These are phyloP conservation scores for Actinernus sp. DNA, from an alignment of 92 coral and sea anemone species.

Conservation along the genomic window DNA sequence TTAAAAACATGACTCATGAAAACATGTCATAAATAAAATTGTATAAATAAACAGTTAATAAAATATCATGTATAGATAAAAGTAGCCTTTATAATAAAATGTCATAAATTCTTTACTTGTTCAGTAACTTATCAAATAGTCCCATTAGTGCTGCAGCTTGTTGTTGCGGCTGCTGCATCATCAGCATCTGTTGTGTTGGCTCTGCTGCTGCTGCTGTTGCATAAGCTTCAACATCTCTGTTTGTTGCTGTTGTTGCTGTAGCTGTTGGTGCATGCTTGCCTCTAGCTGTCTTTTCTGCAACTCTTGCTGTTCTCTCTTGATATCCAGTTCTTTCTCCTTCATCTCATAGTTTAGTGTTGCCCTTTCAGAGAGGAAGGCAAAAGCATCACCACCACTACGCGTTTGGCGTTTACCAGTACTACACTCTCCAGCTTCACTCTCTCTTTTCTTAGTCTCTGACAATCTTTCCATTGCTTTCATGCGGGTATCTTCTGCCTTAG, in stretches of 20 bases:
- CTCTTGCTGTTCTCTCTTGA: constrained; percentile 1
- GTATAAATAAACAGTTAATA: too few relatives aligned
- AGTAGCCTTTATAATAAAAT: too few relatives aligned
- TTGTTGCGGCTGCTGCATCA: constrained; percentile 50
- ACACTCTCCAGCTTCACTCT: constrained; percentile 30
- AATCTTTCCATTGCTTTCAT: constrained; percentile 53
- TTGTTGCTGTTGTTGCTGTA: constrained; percentile 5
- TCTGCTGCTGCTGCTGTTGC: constrained; percentile 14
- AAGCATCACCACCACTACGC: constrained; percentile 13
- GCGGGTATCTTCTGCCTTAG: constrained; percentile 56
- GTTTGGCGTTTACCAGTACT: constrained; percentile 5
- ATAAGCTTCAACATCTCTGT: background rate
- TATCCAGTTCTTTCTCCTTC: constrained; percentile 13
- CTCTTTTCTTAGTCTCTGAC: constrained; percentile 34
- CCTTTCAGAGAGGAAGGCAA: constrained; percentile 25
- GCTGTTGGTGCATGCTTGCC: background rate
- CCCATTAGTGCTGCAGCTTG: constrained; percentile 23
- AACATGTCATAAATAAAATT: too few relatives aligned
- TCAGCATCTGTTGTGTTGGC: constrained; percentile 28
- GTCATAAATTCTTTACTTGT: too few relatives aligned
- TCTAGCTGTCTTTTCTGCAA: background rate
- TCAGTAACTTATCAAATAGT: too few relatives aligned
- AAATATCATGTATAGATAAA: too few relatives aligned
- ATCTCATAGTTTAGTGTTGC: constrained; percentile 18
- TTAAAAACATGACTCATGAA: too few relatives aligned